phyloP scores from a whole-genome alignment of 2,888 invertebrate genomes.

The Eilema sororculum region DNA sequence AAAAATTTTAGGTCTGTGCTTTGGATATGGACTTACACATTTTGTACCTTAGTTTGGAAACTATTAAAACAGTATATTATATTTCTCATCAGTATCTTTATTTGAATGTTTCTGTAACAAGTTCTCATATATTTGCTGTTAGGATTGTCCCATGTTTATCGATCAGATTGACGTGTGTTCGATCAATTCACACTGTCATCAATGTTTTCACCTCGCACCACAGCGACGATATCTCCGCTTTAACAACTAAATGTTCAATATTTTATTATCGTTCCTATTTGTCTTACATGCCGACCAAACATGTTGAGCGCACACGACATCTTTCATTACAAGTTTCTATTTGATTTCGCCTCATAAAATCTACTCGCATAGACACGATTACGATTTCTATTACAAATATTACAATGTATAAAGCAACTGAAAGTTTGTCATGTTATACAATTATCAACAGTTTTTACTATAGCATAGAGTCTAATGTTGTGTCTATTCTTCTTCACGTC shows the following conservation, averaged over 20 bases:
- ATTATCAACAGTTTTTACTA: conserved; percentile 50
- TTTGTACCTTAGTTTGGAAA: neutral
- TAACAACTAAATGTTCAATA: conserved; percentile 81
- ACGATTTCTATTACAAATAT: conserved; percentile 85
- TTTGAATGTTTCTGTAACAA: conserved; percentile 6
- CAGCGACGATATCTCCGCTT: conserved; percentile 67
- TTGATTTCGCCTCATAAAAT: conserved; percentile 85
- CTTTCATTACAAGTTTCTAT: conserved; percentile 87
- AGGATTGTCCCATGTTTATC: conserved; percentile 22
- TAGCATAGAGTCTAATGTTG: conserved; percentile 56
- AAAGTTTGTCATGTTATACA: conserved; percentile 43
- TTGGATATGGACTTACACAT: neutral
- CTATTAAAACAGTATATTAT: neutral
- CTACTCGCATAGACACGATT: conserved; percentile 79
- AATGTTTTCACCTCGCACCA: conserved; percentile 69
- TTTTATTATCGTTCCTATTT: conserved; percentile 81
- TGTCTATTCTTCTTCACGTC: conserved; percentile 28
- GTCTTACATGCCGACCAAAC: conserved; percentile 80
- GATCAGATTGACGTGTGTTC: conserved; percentile 37
- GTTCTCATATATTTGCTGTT: conserved; percentile 19
- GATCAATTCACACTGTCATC: conserved; percentile 56
- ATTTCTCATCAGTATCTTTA: neutral
- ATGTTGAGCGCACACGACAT: conserved; percentile 78
- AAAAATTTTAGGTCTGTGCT: neutral
- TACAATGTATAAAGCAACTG: conserved; percentile 71